These are phyloP conservation scores for Colius striatus DNA, from an alignment of 2,113 vertebrate species.

Conservation along the genomic window DNA sequence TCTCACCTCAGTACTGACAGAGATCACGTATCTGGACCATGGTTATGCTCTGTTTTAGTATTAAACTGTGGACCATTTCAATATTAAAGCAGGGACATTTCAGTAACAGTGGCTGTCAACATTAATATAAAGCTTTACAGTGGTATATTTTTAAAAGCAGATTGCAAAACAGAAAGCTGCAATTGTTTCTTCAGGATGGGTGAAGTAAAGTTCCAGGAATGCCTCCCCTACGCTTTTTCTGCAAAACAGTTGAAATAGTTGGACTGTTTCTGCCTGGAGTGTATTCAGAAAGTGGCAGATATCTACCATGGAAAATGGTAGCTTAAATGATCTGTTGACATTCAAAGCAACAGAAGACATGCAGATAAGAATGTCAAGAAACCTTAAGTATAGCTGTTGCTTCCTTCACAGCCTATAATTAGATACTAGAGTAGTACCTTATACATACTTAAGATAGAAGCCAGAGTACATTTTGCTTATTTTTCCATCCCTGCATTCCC, in stretches of 20 bases:
- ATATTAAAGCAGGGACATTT: background rate
- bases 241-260: background rate
- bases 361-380: slow-evolving; percentile 3
- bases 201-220: background rate
- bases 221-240: background rate
- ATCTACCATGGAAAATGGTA: background rate
- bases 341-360: background rate
- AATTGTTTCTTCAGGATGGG: background rate
- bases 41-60: background rate
- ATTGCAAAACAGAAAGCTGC: background rate
- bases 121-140: background rate
- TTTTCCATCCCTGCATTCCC: background rate
- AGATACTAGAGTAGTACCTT: background rate
- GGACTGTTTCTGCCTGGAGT: background rate
- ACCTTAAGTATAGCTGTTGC: background rate
- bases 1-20: background rate
- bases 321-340: background rate
- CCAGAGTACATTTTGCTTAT: background rate
- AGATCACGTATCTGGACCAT: background rate
- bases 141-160: background rate
- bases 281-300: background rate
- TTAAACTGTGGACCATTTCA: background rate
- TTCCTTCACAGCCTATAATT: slow-evolving; percentile 19
- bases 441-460: background rate
- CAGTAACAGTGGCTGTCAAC: background rate